Evolutionary conservation across 2,797 vertebrate genomes (phyloP).

Genomic region (Diglossa cyanea): DNA sequence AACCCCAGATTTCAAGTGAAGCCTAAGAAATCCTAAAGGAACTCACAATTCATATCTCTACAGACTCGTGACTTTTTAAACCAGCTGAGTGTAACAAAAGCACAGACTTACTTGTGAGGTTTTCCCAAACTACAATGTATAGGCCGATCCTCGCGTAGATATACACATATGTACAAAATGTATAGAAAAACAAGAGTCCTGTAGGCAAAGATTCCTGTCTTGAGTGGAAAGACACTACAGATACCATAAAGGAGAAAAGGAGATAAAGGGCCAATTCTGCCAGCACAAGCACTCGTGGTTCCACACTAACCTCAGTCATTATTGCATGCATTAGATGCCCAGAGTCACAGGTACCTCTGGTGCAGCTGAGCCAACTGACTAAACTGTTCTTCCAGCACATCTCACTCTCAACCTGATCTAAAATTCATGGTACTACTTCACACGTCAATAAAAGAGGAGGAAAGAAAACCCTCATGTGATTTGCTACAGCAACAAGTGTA

Average conservation of each 20-base stretch:
- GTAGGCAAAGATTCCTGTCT: not conserved
- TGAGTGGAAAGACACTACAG: not conserved
- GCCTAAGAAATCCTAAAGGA: not conserved
- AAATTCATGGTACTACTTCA: not conserved
- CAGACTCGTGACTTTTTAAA: not conserved
- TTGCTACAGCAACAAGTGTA: slow-evolving; percentile 22
- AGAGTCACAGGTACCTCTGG: not conserved
- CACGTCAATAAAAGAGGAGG: not conserved
- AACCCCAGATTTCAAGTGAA: slow-evolving; percentile 14
- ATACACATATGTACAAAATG: slow-evolving; percentile 61
- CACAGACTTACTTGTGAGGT: not conserved
- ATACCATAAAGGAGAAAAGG: not conserved
- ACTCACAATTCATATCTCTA: not conserved
- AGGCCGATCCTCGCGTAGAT: slow-evolving; percentile 53
- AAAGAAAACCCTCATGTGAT: not conserved
- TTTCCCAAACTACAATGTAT: slow-evolving; percentile 28
- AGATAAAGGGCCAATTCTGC: slow-evolving; percentile 18
- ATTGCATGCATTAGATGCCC: slow-evolving; percentile 26
- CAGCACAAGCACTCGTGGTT: slow-evolving; percentile 30
- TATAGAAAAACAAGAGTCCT: slow-evolving; percentile 23
- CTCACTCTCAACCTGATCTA: not conserved
- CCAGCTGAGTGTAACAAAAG: not conserved
- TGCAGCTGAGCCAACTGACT: not conserved
- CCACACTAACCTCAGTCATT: slow-evolving; percentile 8
- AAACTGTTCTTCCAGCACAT: not conserved